Base-by-base conservation (phyloP, 1,140 invertebrate genomes). In the Vanessa atalanta region DNA sequence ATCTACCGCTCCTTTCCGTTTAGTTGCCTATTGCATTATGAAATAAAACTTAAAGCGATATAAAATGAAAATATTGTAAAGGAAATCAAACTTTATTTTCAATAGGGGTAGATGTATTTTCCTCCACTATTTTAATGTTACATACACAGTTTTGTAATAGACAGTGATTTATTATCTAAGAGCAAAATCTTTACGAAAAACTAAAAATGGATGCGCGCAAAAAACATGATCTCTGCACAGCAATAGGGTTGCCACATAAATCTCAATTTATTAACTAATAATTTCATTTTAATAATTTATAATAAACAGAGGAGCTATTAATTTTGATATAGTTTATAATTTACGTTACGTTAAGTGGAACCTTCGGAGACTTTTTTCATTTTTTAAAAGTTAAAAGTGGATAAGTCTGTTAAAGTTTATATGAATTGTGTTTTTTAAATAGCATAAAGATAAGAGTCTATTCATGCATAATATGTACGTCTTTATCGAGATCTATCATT, bases 1-100 rank as follows among this genome's bases (percentile, higher is more conserved):
- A 91, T 91, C 91, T 88, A 85, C 89, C 86, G 89, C 89, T 91
- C 85, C 90, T 92, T 91, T 91, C 89, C 89, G 87, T 90, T 92
- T 89, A 87, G 83, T 83, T 88, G 73, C 67, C 73, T 65, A 75
- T 75, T 69, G 13, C 61, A 63, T 47, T 71, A 1, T 12, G 72
- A 73, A 57, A 68, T 73, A 1, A 66, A 71, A 61, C 16, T 69
- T 74, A 74, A 9, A 26, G 12, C n/a, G 11, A 20, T 51, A 2
- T 43, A 37, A 60, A 20, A 72, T 63, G 50, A n/a, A 23, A 64
- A 13, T 47, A 13, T 61, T 71, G 48, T 4, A 37, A 60, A 51
- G 55, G 47, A 47, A 64, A 50, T 48, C 60, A 16, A 51, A 53
- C 14, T 13, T n/a, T 55, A 66, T 0, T 13, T 63, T 2, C 26